Evolutionary conservation across 2,888 invertebrate species (phyloP).

Genomic region (Polymixis flavicincta): DNA sequence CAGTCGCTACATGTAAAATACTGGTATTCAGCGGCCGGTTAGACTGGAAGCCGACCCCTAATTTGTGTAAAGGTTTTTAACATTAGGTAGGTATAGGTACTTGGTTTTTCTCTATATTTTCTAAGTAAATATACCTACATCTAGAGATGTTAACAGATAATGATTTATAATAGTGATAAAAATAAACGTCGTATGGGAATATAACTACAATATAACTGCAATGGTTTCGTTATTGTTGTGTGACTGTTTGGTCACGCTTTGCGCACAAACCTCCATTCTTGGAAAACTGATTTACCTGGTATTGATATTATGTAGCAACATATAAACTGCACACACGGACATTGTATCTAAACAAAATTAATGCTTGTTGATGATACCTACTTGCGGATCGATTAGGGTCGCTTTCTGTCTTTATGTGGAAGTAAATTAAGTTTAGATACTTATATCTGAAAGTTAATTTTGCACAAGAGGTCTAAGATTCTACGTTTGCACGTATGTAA

Average conservation of each 20-base stretch:
- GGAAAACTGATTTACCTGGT: not conserved
- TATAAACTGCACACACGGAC: not conserved
- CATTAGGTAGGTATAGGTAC: too few species aligned
- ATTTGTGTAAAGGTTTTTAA: too few species aligned
- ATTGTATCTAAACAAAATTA: not conserved
- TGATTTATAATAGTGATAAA: not conserved
- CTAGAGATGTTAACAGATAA: not conserved
- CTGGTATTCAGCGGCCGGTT: too few species aligned
- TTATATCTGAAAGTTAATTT: conserved; percentile 27
- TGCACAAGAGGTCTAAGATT: conserved; percentile 1
- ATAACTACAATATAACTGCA: not conserved
- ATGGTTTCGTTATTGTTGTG: conserved; percentile 18
- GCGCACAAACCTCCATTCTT: not conserved
- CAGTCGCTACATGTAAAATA: too few species aligned
- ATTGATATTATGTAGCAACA: not conserved
- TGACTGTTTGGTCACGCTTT: conserved; percentile 6
- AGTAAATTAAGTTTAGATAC: conserved; percentile 21
- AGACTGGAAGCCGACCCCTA: too few species aligned
- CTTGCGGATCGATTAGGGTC: conserved; percentile 31
- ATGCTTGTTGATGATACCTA: conserved; percentile 15
- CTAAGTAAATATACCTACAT: not conserved
- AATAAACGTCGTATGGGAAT: conserved; percentile 10
- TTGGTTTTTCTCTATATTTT: conserved; percentile 3
- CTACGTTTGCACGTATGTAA: not conserved
- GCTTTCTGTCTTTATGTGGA: not conserved